Conservation (phyloP, 2,797 vertebrate species). For the Fundulus diaphanus region DNA sequence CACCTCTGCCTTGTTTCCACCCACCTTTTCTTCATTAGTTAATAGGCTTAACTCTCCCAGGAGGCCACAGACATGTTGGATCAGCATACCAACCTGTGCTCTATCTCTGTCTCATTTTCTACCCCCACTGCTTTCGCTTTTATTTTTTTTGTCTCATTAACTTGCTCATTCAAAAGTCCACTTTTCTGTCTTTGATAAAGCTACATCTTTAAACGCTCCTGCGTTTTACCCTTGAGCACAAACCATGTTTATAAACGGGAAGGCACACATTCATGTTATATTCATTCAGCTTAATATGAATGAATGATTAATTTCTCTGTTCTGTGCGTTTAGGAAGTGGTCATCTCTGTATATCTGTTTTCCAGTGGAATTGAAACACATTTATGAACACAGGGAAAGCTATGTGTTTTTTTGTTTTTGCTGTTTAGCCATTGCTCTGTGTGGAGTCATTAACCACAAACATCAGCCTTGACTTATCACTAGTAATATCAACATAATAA, state of each 20-base stretch:
- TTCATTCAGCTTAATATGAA: constrained; percentile 32
- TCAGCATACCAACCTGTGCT: constrained; percentile 58
- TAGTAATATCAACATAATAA: constrained; percentile 71
- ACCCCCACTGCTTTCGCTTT: neutral
- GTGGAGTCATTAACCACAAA: constrained; percentile 64
- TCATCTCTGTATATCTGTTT: constrained; percentile 22
- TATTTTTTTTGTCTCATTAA: constrained; percentile 30
- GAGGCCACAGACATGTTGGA: constrained; percentile 47
- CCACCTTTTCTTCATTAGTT: constrained; percentile 72
- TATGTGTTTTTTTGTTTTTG: constrained; percentile 55
- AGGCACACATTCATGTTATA: neutral
- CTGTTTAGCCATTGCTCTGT: constrained; percentile 38
- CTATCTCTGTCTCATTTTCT: constrained; percentile 44
- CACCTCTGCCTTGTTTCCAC: constrained; percentile 72
- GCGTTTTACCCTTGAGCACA: neutral
- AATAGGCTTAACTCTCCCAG: constrained; percentile 74
- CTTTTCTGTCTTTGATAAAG: constrained; percentile 10
- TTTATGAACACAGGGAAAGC: constrained; percentile 24
- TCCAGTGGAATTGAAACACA: neutral
- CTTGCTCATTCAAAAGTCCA: constrained; percentile 13
- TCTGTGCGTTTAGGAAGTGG: constrained; percentile 37
- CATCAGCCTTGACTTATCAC: constrained; percentile 71
- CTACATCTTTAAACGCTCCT: constrained; percentile 11
- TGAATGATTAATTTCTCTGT: constrained; percentile 51
- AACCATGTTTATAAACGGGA: neutral